Base-by-base conservation (phyloP, 2,888 invertebrate genomes). In the Heterodera filipjevi region DNA sequence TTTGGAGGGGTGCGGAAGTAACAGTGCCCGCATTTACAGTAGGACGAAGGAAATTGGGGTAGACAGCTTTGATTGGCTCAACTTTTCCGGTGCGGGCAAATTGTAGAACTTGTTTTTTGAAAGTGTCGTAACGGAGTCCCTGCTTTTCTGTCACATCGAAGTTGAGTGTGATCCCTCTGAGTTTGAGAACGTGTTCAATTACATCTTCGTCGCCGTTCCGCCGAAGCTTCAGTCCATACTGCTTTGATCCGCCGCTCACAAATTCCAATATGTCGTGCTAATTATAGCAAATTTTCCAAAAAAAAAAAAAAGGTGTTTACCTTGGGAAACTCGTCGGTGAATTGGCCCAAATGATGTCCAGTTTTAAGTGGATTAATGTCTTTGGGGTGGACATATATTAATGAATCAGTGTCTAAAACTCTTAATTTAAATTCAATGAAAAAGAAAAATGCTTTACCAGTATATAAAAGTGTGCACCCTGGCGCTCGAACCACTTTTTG, bases 311-410 rank as follows among this genome's bases (percentile, higher is more conserved):
- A 6, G 22, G 6, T 19, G n/a, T n/a, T 14, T 1, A 6, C 59
- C n/a, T 59, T 59, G 0, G 77, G 73, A n/a, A 46, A 66, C 30
- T 80, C 80, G 33, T 80, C 30, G 1, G 73, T 73, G 1, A 73
- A 73, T 14, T 73, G 53, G 0, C 73, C 73, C 1, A 73, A 16
- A 14, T 73, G 73, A 16, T n/a, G 46, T 0, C 73, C 73, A 1
- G 44, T 10, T 10, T 73, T 64, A 10, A 73, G 49, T 1, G 73
- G 73, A 6, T 39, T 64, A 0, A 5, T 10, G 3, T 27, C 27
- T 2, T 1, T 35, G 22, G 73, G 73, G 2, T 73, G 73, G 2
- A 14, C 49, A 30, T 64, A 73, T 0, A 73, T 73, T 14, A 73
- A 27, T 2, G 73, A 73, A 12, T 73, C 73, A 3, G 73, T 73